Evolutionary conservation across 2,113 vertebrate genomes (phyloP).

Genomic region (Brachionichthys hirsutus): DNA sequence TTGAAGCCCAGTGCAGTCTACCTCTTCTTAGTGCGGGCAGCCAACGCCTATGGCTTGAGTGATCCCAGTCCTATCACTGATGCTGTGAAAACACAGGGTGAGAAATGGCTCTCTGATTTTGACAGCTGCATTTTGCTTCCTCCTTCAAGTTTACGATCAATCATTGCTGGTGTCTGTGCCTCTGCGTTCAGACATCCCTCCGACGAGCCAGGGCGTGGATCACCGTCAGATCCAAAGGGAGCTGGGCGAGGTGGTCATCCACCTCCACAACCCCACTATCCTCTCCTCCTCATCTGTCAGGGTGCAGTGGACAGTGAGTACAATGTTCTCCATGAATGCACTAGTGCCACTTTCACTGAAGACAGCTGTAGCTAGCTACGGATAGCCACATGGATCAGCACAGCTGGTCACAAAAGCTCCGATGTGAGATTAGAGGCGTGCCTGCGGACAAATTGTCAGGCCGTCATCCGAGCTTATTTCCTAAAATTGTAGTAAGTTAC

Average conservation of each 20-base stretch:
- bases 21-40: slow-evolving; percentile 96
- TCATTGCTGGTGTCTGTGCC: neutral
- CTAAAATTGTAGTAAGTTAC: slow-evolving; percentile 22
- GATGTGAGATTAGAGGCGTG: slow-evolving; percentile 40
- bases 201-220: slow-evolving; percentile 96
- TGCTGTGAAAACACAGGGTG: slow-evolving; percentile 97
- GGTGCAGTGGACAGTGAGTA: slow-evolving; percentile 98
- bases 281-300: slow-evolving; percentile 95
- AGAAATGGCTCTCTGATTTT: slow-evolving; percentile 6
- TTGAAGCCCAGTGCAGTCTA: slow-evolving; percentile 96
- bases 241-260: slow-evolving; percentile 90
- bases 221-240: slow-evolving; percentile 97
- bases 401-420: slow-evolving; percentile 20
- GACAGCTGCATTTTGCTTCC: neutral
- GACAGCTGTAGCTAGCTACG: slow-evolving; percentile 16
- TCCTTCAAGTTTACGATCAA: neutral
- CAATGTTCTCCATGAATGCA: slow-evolving; percentile 2
- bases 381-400: slow-evolving; percentile 8
- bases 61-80: slow-evolving; percentile 98
- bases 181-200: slow-evolving; percentile 86
- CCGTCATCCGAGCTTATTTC: slow-evolving; percentile 39
- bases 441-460: slow-evolving; percentile 42
- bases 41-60: slow-evolving; percentile 96
- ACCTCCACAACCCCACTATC: slow-evolving; percentile 96
- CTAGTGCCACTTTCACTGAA: slow-evolving; percentile 1